Base-by-base conservation (phyloP, 1,140 invertebrate genomes). In the Zaprionus lachaisei region DNA sequence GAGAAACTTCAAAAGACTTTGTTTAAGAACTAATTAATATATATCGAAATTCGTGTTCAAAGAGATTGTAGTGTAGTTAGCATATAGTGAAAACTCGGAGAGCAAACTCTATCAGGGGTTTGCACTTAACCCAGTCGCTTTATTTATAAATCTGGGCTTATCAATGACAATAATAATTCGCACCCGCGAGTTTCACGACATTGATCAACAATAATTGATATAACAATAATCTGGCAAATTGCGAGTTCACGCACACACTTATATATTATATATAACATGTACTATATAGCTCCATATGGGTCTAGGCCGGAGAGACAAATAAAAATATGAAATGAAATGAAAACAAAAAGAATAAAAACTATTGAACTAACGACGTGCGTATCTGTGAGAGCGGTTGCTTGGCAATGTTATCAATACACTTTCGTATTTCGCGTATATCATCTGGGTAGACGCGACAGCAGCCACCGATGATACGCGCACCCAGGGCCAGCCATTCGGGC, bases 381-480 rank as follows among this genome's bases (percentile, higher is more conserved):
- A 74, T 70, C 7, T 55, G 7, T 14, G 83, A 77, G 49, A 77
- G 61, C 15, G 72, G 62, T 44, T 63, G 63, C 17, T 72, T 22
- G 15, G 60, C 80, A 26, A 86, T 70, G 41, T 74, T 72, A 72
- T 93, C 76, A 56, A 95, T 92, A 79, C 93, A 86, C 41, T 80
- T 56, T 31, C 93, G 91, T 57, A 95, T 94, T 62, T 92, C 85
- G 14, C 80, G 66, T 26, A 97, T 95, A 85, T 97, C 95, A n/a
- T 94, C 89, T 15, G 95, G 94, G 80, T 94, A 94, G 1, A 96
- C 95, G 72, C 96, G 94, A 91, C 97, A 98, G 90, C 97, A 98
- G 9, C 97, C 96, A 20, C 97, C 97, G 51, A 97, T 94, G 79
- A 95, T 96, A 63, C 93, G 93, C 1, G 95, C 96, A 12, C 96